These are phyloP conservation scores for Pogonus chalceus DNA, from an alignment of 1,140 invertebrate genomes.

Conservation along the genomic window DNA sequence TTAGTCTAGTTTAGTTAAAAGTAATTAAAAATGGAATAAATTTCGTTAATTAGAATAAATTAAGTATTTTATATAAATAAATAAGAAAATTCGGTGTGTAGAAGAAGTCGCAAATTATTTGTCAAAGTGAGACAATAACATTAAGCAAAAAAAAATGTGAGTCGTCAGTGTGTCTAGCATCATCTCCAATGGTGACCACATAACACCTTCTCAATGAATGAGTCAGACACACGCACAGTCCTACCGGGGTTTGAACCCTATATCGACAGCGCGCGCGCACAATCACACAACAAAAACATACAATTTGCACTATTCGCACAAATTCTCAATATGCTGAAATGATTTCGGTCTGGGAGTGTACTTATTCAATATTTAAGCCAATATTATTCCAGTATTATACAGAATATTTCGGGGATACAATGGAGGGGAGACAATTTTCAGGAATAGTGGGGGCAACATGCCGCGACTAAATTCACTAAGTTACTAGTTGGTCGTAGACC, in stretches of 20 bases:
- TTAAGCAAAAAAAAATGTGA: too few species aligned
- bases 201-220: too few species aligned
- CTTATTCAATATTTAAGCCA: background rate
- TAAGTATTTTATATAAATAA: too few species aligned
- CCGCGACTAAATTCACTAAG: background rate
- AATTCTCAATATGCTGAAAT: background rate
- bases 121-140: too few species aligned
- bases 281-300: background rate
- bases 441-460: background rate
- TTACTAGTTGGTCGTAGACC: background rate
- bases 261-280: background rate
- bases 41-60: too few species aligned
- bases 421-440: background rate
- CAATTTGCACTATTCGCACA: background rate
- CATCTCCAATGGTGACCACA: too few species aligned
- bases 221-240: too few species aligned
- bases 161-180: too few species aligned
- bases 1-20: too few species aligned
- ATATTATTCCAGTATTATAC: background rate
- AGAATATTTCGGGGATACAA: background rate
- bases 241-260: background rate
- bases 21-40: too few species aligned
- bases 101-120: too few species aligned
- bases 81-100: too few species aligned
- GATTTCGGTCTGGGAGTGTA: background rate